Evolutionary conservation across 1,140 invertebrate species (phyloP).

Genomic region (Drosophila nikananu): DNA sequence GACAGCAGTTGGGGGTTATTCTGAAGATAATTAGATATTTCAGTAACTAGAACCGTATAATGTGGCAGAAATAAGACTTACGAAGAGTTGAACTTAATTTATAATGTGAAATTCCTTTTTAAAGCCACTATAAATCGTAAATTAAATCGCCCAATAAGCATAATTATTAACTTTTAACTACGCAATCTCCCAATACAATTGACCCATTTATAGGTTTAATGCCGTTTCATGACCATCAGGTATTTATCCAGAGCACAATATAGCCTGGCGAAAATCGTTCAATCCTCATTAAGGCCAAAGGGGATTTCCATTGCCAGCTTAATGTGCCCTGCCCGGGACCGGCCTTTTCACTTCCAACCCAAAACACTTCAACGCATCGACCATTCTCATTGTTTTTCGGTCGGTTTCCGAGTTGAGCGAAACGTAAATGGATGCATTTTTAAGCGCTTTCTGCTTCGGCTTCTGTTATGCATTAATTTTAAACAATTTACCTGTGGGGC

Average conservation of each 20-base stretch:
- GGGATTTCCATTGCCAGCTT: conserved; percentile 69
- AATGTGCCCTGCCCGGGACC: conserved; percentile 57
- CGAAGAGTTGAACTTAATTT: too few relatives aligned
- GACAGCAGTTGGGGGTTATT: not conserved
- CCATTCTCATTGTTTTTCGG: conserved; percentile 59
- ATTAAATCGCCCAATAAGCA: not conserved
- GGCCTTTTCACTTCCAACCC: conserved; percentile 39
- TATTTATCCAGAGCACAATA: conserved; percentile 27
- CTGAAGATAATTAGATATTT: conserved; percentile 4
- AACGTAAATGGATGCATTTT: conserved; percentile 73
- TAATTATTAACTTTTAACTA: not conserved
- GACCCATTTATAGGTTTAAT: conserved; percentile 21
- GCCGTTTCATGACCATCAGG: conserved; percentile 11
- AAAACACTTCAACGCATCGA: conserved; percentile 29
- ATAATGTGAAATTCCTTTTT: not conserved
- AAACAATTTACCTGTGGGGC: conserved; percentile 69
- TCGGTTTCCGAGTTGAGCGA: conserved; percentile 26
- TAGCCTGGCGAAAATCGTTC: conserved; percentile 73
- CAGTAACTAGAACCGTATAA: not conserved
- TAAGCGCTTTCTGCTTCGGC: conserved; percentile 50
- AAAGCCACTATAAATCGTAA: not conserved
- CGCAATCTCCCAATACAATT: conserved; percentile 1
- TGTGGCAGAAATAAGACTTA: not conserved
- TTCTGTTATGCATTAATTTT: conserved; percentile 69
- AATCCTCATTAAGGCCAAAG: conserved; percentile 77